phyloP scores from a whole-genome alignment of 2,113 vertebrate species.

The Girardinichthys multiradiatus region DNA sequence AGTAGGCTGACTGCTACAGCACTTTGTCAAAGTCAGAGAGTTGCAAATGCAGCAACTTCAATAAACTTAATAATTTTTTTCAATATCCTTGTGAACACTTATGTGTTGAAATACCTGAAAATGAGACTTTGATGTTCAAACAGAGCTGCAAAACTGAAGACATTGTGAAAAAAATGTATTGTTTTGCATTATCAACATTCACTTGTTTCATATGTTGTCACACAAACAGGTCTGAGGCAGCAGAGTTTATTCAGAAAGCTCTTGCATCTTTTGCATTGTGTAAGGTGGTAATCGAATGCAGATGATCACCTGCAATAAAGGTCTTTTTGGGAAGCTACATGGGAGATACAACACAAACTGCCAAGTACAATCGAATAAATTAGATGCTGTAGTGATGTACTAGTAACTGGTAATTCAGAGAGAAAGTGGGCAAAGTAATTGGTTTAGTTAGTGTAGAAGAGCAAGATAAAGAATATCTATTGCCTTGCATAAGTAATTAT shows the following conservation, averaged over 20 bases:
- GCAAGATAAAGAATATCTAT: background rate
- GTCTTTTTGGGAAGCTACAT: slow-evolving; percentile 19
- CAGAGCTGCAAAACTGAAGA: slow-evolving; percentile 9
- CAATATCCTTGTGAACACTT: slow-evolving; percentile 24
- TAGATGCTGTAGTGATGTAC: background rate
- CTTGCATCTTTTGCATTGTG: slow-evolving; percentile 10
- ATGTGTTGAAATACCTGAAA: slow-evolving; percentile 32
- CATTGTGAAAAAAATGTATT: background rate
- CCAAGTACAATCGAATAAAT: slow-evolving; percentile 13
- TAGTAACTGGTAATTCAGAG: slow-evolving; percentile 1
- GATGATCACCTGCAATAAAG: slow-evolving; percentile 33
- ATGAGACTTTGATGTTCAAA: slow-evolving; percentile 29
- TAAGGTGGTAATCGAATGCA: slow-evolving; percentile 3
- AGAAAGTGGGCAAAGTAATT: background rate
- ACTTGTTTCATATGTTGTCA: background rate
- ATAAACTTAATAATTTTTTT: slow-evolving; percentile 38
- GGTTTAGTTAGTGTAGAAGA: background rate
- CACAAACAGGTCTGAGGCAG: background rate
- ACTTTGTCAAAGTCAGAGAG: slow-evolving; percentile 75
- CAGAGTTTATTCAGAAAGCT: slow-evolving; percentile 1
- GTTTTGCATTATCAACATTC: background rate
- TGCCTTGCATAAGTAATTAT: background rate
- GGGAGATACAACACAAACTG: slow-evolving; percentile 47
- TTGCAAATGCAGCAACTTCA: slow-evolving; percentile 57
- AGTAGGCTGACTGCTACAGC: slow-evolving; percentile 58